These are phyloP conservation scores for Euschistus heros DNA, from an alignment of 1,140 invertebrate species.

Conservation along the genomic window DNA sequence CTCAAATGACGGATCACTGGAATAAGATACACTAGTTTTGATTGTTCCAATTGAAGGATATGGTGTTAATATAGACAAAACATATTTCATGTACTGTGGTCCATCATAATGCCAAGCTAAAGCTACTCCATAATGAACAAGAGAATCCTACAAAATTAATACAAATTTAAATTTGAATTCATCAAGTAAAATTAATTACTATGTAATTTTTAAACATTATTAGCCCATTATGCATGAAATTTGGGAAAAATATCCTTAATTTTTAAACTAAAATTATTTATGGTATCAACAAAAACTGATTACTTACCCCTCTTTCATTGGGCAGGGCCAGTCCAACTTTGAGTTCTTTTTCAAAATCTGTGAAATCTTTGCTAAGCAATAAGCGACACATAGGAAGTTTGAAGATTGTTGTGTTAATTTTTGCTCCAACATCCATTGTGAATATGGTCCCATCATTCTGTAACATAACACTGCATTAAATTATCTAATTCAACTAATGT, in stretches of 20 bases:
- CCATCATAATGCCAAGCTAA: slow-evolving; percentile 41
- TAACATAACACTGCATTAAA: slow-evolving; percentile 14
- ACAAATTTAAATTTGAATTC: not conserved
- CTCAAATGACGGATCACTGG: slow-evolving; percentile 18
- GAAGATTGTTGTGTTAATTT: slow-evolving; percentile 47
- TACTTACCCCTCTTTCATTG: slow-evolving; percentile 24
- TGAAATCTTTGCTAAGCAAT: slow-evolving; percentile 53
- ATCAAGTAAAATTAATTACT: no score
- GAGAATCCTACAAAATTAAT: slow-evolving; percentile 21
- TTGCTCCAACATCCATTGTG: slow-evolving; percentile 43
- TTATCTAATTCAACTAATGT: no score
- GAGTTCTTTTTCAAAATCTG: slow-evolving; percentile 45
- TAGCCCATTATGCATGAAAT: no score
- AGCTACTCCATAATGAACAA: slow-evolving; percentile 38
- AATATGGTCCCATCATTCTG: slow-evolving; percentile 49
- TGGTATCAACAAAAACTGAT: not conserved
- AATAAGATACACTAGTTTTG: slow-evolving; percentile 32
- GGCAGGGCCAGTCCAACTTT: slow-evolving; percentile 33
- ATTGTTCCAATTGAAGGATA: slow-evolving; percentile 40
- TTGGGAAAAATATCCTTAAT: no score
- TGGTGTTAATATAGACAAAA: slow-evolving; percentile 41
- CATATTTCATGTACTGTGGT: slow-evolving; percentile 37
- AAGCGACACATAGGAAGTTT: slow-evolving; percentile 49
- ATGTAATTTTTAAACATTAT: no score
- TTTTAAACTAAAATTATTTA: no score